phyloP scores from a whole-genome alignment of 2,888 invertebrate genomes.

The Corythucha ciliata region DNA sequence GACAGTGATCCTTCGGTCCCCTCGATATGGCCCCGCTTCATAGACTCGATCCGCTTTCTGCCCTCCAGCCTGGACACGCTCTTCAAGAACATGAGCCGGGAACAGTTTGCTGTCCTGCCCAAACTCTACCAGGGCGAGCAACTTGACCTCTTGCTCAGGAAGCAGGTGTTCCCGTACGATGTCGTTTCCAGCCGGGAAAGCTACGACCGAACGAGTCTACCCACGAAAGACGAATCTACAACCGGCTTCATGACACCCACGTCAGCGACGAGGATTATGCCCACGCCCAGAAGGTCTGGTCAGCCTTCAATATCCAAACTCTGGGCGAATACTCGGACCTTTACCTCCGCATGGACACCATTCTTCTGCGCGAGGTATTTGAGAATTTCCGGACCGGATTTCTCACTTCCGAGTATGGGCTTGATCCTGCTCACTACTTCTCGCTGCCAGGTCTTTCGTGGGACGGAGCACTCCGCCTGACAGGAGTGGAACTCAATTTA shows the following conservation, averaged over 20 bases:
- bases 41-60: neutral
- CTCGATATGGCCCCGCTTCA: neutral
- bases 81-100: neutral
- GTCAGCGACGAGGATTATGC: conserved; percentile 37
- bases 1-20: no score
- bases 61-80: neutral
- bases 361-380: conserved; percentile 26
- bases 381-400: conserved; percentile 28
- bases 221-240: no score
- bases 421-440: conserved; percentile 25
- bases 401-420: conserved; percentile 15
- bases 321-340: conserved; percentile 38
- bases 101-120: no score
- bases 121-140: no score
- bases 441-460: conserved; percentile 20
- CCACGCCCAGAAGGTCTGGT: conserved; percentile 39
- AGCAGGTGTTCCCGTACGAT: no score
- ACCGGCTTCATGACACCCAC: conserved; percentile 30
- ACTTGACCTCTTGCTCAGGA: no score
- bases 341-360: conserved; percentile 22
- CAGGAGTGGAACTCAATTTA: conserved; percentile 23
- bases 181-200: no score
- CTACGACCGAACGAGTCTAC: no score
- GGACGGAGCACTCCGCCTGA: conserved; percentile 15
- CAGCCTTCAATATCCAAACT: conserved; percentile 36